A percentile compares a stretch with the other conserved stretches of the same genome.
Evolutionary conservation across 2,113 vertebrate species (phyloP).

Genomic region (Oryzias javanicus): DNA sequence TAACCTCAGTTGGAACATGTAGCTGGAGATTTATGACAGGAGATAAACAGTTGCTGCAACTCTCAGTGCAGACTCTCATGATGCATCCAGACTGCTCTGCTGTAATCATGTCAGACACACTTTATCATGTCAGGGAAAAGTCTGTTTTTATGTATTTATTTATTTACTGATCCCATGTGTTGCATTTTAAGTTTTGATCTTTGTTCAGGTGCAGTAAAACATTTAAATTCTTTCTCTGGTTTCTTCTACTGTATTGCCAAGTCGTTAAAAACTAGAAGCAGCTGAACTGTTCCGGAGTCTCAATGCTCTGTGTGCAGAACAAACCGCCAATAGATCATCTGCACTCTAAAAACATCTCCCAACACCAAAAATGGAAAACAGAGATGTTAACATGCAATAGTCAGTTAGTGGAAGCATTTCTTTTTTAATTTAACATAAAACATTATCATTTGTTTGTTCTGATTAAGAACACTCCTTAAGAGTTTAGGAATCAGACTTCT

Average conservation of each 20-base stretch:
- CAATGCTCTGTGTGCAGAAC: background rate
- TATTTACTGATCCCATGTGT: background rate
- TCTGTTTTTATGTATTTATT: constrained; percentile 58
- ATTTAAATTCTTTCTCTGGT: no score
- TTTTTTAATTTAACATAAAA: no score
- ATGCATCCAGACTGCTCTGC: constrained; percentile 10
- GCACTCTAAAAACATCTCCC: no score
- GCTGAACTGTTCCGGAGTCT: background rate
- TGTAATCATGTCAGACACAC: constrained; percentile 11
- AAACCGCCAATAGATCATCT: background rate
- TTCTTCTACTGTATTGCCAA: no score
- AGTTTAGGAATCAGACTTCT: no score
- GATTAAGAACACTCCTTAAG: no score
- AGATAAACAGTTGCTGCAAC: background rate
- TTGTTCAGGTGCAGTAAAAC: no score
- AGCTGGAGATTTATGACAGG: background rate
- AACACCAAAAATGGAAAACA: no score
- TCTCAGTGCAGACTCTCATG: constrained; percentile 4
- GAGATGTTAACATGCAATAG: no score
- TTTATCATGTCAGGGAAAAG: constrained; percentile 42
- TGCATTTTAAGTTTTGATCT: background rate
- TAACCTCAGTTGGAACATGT: constrained; percentile 9
- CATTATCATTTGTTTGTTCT: no score
- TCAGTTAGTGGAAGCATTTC: no score
- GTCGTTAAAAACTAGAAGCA: background rate